Conservation (phyloP, 2,888 invertebrate species). For the Petrolisthes manimaculis region DNA sequence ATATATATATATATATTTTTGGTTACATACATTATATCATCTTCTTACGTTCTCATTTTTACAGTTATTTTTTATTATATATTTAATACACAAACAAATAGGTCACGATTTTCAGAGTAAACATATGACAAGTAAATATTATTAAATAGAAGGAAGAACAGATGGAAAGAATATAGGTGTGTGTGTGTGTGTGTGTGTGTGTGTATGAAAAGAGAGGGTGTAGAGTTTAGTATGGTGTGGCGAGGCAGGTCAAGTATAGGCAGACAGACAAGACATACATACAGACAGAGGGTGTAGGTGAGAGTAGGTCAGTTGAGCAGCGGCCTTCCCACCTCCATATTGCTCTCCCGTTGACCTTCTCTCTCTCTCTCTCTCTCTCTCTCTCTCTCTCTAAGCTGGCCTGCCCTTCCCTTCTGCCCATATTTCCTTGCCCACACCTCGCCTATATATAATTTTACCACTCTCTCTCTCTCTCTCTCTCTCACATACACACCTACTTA, state of each 20-base stretch:
- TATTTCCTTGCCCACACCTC: not conserved
- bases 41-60: no score
- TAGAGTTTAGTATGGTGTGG: not conserved
- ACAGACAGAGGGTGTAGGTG: no score
- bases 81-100: not conserved
- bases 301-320: not conserved
- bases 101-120: not conserved
- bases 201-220: not conserved
- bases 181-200: not conserved
- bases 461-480: not conserved
- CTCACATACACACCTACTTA: no score
- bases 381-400: not conserved
- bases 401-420: not conserved
- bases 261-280: not conserved
- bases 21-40: no score
- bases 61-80: no score
- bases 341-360: not conserved
- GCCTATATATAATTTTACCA: not conserved
- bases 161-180: no score
- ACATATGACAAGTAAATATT: not conserved
- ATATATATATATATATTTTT: no score
- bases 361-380: not conserved
- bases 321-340: slow-evolving; percentile 4
- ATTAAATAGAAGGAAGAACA: no score
- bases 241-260: slow-evolving; percentile 3